Evolutionary conservation across 2,888 invertebrate genomes (phyloP), one percentile per base, ranked within the genome.

Genomic region (Allygus modestus): DNA sequence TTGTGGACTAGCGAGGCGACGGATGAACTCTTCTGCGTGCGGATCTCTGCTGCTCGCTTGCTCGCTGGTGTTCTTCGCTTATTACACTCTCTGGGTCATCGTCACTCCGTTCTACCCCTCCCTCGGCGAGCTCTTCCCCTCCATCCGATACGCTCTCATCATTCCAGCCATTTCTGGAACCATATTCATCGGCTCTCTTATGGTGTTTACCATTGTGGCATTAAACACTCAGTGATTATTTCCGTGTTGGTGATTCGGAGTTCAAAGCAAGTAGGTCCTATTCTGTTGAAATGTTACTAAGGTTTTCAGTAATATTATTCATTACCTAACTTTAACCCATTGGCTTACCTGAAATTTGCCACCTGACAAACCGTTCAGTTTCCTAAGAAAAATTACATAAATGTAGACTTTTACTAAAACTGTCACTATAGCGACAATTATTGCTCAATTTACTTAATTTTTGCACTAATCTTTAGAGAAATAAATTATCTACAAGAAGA

Each of bases 31-130:
- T 86, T 81, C 85, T 41, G 85, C 86, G 0, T 46, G 87, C 11
- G 95, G 95, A 81, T 93, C 93, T 90, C 87, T 92, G 79, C 90
- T 94, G 87, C 90, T 95, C 87, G 91, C 92, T 85, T 87, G 91
- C 2, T 92, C 93, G 4, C 89, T 92, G 5, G 89, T 91, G 15
- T 88, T 92, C 83, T 94, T 94, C 88, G 87, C 92, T 0, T 92
- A 94, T 88, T 92, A 94, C 86, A 92, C 93, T 46, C 90, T 94
- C 84, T 95, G 95, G 95, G 90, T 95, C 23, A 93, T 94, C 84
- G 92, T 93, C 71, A 92, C 94, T 87, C 95, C 95, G 0, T 95
- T 95, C 88, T 92, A 93, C 88, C 92, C 93, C 85, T 89, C 90
- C 84, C 90, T 94, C 84, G 91, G 91, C 88, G 88, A 89, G 31